Evolutionary conservation across 37 sponge, comb jelly and placozoan genomes (phyloP).

Genomic region (Bolinopsis microptera): DNA sequence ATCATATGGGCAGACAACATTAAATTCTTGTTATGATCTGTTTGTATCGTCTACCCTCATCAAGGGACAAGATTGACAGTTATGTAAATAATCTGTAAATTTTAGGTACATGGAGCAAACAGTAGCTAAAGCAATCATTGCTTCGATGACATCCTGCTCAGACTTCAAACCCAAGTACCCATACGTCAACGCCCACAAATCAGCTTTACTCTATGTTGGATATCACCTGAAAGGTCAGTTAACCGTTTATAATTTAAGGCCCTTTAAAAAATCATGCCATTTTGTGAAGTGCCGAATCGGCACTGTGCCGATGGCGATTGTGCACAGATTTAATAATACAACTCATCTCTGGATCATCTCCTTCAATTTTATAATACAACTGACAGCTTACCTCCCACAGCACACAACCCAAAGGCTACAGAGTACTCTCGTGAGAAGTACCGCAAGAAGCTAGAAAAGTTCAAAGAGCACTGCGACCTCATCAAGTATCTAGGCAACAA

Average conservation of each 20-base stretch:
- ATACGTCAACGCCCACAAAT: slow-evolving; percentile 75
- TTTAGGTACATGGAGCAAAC: slow-evolving; percentile 87
- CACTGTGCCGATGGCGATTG: too few relatives aligned
- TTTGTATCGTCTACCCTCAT: too few relatives aligned
- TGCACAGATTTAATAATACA: too few relatives aligned
- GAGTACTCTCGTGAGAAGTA: slow-evolving; percentile 83
- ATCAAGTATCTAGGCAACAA: slow-evolving; percentile 73
- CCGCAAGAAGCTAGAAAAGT: slow-evolving; percentile 76
- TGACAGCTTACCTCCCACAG: slow-evolving; percentile 71
- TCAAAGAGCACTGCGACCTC: slow-evolving; percentile 85
- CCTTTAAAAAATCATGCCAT: too few relatives aligned
- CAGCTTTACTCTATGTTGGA: slow-evolving; percentile 85
- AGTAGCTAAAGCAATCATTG: slow-evolving; percentile 80
- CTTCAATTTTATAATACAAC: too few relatives aligned
- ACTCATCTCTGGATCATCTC: too few relatives aligned
- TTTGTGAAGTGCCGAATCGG: too few relatives aligned
- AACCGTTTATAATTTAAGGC: neutral
- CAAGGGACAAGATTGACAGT: too few relatives aligned
- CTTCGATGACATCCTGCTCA: slow-evolving; percentile 82
- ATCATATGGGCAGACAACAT: too few relatives aligned
- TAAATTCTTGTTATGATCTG: too few relatives aligned
- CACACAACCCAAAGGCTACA: slow-evolving; percentile 82
- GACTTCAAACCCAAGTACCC: slow-evolving; percentile 88
- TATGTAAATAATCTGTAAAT: too few relatives aligned
- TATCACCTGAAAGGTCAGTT: slow-evolving; percentile 88